A percentile compares a stretch with the other conserved stretches of the same genome.
These are phyloP conservation scores for Montipora capitata DNA, from an alignment of 92 coral and sea anemone genomes.

Conservation along the genomic window DNA sequence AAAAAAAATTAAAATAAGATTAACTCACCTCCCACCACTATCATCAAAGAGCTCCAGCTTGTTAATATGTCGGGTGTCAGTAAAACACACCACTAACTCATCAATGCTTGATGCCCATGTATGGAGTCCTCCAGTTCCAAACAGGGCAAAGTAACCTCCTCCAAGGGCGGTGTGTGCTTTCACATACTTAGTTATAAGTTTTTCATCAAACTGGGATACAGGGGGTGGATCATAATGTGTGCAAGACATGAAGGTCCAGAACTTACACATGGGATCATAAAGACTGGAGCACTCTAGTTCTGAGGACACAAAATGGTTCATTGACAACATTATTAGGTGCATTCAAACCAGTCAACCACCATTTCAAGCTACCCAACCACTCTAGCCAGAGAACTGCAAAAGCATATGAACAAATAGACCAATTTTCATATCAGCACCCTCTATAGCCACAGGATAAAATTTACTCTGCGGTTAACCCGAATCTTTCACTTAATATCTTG, in stretches of 20 bases:
- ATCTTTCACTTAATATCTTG: too few species aligned
- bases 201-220: conserved; percentile 78
- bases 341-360: too few species aligned
- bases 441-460: too few species aligned
- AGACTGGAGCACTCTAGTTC: conserved; percentile 86
- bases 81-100: conserved; percentile 87
- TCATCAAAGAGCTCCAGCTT: conserved; percentile 93
- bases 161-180: conserved; percentile 98
- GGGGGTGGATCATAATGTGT: conserved; percentile 94
- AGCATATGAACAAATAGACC: too few species aligned
- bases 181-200: conserved; percentile 79
- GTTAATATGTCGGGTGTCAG: conserved; percentile 82
- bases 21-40: conserved; percentile 85
- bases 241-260: conserved; percentile 96
- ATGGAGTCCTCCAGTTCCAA: conserved; percentile 97
- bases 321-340: too few species aligned
- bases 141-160: conserved; percentile 93
- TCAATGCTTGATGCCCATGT: conserved; percentile 91
- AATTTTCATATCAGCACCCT: too few species aligned
- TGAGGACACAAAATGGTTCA: conserved; percentile 3
- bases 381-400: too few species aligned
- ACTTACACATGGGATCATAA: conserved; percentile 88
- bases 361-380: too few species aligned
- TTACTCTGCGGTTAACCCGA: too few species aligned
- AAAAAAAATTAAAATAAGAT: not conserved